These are phyloP conservation scores for Pachyseris speciosa DNA, from an alignment of 64 coral and sea anemone species.

Conservation along the genomic window DNA sequence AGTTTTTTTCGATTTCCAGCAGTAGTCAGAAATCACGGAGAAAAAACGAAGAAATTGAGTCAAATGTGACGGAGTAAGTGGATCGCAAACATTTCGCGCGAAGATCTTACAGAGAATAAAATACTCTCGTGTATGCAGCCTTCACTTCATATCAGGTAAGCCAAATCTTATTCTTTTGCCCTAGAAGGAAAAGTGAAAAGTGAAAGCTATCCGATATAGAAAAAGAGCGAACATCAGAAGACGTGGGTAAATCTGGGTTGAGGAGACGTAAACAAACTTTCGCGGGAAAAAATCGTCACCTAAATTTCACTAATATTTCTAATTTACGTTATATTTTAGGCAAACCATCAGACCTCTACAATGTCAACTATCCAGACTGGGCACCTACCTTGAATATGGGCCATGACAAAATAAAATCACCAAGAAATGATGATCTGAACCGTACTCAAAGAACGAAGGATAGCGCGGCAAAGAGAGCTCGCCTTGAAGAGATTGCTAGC, in stretches of 20 bases:
- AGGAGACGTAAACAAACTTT: background rate
- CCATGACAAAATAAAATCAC: background rate
- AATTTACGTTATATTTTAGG: background rate
- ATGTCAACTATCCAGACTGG: background rate
- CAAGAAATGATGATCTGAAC: background rate
- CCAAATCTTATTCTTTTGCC: background rate
- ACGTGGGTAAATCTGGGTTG: too few species aligned
- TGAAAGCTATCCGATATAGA: too few species aligned
- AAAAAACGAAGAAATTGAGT: too few species aligned
- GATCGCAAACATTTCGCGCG: slow-evolving; percentile 5
- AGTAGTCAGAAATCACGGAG: background rate
- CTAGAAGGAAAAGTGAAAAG: background rate
- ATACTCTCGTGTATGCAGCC: slow-evolving; percentile 17
- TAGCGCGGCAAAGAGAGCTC: background rate
- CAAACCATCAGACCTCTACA: background rate
- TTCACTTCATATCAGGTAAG: slow-evolving; percentile 24
- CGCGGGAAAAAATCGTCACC: background rate
- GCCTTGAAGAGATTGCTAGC: background rate
- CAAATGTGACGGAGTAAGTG: background rate
- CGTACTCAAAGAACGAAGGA: background rate
- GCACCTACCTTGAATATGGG: background rate
- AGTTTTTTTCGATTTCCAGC: background rate
- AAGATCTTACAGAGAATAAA: background rate
- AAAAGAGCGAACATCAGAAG: too few species aligned
- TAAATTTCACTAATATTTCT: background rate